Base-by-base conservation (phyloP, 2,888 invertebrate species). In the Taenaris catops region DNA sequence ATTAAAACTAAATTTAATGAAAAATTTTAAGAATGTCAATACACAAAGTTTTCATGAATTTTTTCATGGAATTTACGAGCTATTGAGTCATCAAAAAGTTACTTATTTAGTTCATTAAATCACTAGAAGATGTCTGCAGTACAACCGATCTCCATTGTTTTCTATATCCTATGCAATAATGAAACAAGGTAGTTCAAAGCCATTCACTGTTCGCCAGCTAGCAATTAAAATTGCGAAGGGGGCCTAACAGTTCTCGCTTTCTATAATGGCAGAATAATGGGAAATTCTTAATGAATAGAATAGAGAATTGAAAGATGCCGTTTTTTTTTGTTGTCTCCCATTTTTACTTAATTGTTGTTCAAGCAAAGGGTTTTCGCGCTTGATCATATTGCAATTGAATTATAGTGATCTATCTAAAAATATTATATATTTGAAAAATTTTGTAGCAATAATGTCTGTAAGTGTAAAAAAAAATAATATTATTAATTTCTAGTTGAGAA, bases 51-150 rank as follows among this genome's bases (percentile, higher is more conserved):
- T n/a, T n/a, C n/a, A n/a, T n/a, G n/a, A n/a, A n/a, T n/a, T n/a
- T n/a, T n/a, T n/a, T n/a, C n/a, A n/a, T n/a, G n/a, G n/a, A n/a
- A n/a, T n/a, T n/a, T n/a, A n/a, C n/a, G n/a, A n/a, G n/a, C n/a
- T n/a, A n/a, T n/a, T n/a, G n/a, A n/a, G n/a, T n/a, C n/a, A n/a
- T n/a, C n/a, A n/a, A n/a, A n/a, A n/a, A n/a, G n/a, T n/a, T n/a
- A n/a, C n/a, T 19, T 19, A 10, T 28, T 27, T 19, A 11, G 27
- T 60, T 59, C 54, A 61, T 63, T 61, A 37, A 20, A 19, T 56
- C 49, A 55, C 51, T 44, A 50, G 40, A 41, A 18, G 27, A 19
- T 29, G 32, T 19, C 26, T 44, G 40, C 43, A 51, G 49, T 31
- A 31, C 14, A 34, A 28, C 24, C 11, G 7, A 8, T 14, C 9